Conservation (phyloP, 2,797 vertebrate genomes). For the Phrynocephalus guinanensis region DNA sequence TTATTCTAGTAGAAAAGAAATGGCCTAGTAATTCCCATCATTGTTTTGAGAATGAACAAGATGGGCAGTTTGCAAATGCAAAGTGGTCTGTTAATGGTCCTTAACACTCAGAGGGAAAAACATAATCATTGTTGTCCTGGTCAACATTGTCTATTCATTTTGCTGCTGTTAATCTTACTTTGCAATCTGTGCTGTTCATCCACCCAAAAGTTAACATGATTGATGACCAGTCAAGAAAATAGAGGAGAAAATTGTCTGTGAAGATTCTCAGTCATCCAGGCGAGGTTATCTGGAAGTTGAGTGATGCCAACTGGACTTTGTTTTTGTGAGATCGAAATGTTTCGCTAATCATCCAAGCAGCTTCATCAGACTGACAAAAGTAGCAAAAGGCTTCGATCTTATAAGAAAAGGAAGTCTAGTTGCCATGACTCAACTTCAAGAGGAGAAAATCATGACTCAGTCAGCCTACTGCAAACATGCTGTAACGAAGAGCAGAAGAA, state of each 20-base stretch:
- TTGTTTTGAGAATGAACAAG: conserved; percentile 14
- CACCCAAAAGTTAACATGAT: neutral
- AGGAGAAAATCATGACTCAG: conserved; percentile 13
- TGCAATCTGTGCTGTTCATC: conserved; percentile 23
- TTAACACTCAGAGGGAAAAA: conserved; percentile 14
- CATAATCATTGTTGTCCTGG: neutral
- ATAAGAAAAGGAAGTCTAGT: too few species aligned
- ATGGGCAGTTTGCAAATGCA: conserved; percentile 20
- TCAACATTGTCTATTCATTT: neutral
- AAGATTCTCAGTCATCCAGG: too few species aligned
- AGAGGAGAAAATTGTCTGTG: neutral
- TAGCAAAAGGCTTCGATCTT: too few species aligned
- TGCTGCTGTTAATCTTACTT: neutral
- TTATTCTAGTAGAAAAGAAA: neutral
- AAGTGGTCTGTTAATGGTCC: conserved; percentile 23
- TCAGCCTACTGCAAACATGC: conserved; percentile 18
- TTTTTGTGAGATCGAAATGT: too few species aligned
- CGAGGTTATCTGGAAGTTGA: too few species aligned
- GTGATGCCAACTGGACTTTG: too few species aligned
- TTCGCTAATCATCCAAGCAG: too few species aligned
- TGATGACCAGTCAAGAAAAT: neutral
- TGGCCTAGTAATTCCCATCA: neutral
- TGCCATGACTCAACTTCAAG: too few species aligned
- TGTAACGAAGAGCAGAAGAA: neutral
- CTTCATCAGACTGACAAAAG: too few species aligned